Evolutionary conservation across 2,888 invertebrate genomes (phyloP), one percentile per base, ranked within the genome.

Genomic region (Allacma fusca): DNA sequence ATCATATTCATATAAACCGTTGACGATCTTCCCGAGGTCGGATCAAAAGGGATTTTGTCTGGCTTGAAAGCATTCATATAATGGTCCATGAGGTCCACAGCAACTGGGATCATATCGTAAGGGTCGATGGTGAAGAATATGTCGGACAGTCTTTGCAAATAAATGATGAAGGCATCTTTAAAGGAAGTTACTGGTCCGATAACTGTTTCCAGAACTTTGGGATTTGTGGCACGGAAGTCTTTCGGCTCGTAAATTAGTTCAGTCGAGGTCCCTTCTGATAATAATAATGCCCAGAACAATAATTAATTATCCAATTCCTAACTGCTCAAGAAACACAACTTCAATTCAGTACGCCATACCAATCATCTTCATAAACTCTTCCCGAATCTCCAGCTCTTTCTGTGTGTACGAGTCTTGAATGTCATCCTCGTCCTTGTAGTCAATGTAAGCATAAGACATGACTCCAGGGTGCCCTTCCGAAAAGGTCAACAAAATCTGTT

Each of bases 121-220:
- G 71, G 71, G 43, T 71, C 71, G 24, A 71, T 26, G 5, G 71
- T 71, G 21, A 71, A 71, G n/a, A 71, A 71, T 24, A 71, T 71
- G 4, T 71, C n/a, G 7, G 57, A 26, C 23, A 50, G 19, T 50
- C 28, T 1, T 57, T 71, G 7, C 1, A 71, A 1, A 26, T 24
- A 57, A 12, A 43, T 26, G 13, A 57, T 28, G 1, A 71, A 57
- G 2, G 71, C 71, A 4, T 50, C 26, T 26, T 50, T 24, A n/a
- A 71, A 71, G 4, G 23, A 21, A 13, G 16, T 7, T 7, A 26
- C 43, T 9, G 44, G 26, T 12, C 71, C 71, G 43, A 71, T 71
- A 2, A 44, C 50, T 0, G 24, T 5, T 26, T 4, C 28, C 1
- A 71, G 1, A 1, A 71, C 71, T 71, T 7, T 16, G n/a, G 57